Base-by-base conservation (phyloP, 2,888 invertebrate species). In the Tipula unca region DNA sequence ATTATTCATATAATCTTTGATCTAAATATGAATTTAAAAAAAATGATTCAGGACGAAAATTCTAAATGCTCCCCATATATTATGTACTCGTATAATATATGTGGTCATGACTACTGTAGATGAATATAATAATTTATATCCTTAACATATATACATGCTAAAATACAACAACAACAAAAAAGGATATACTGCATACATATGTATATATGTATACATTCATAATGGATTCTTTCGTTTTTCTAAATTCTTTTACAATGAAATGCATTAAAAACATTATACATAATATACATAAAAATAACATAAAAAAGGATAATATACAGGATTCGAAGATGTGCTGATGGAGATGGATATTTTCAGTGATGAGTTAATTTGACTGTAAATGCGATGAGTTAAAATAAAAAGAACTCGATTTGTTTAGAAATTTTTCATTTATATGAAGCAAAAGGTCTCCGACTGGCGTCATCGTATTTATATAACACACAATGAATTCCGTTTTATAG, bases 241-340 rank as follows among this genome's bases (percentile, higher is more conserved):
- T 69, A 69, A 69, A 69, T 69, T 69, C 25, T 69, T 69, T 69
- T 69, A 69, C 69, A 69, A 69, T 69, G 69, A 69, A 69, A 69
- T 69, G 69, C 69, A 69, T 69, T 69, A 69, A 69, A 69, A 69
- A 69, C 1, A 17, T 10, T 10, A 48, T 17, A 8, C 17, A n/a
- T n/a, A 17, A 39, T 69, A 8, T 69, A 69, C 69, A 69, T 69
- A 48, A 48, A 48, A 48, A 48, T 48, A 48, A 39, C 39, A 39
- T 39, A 1, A 48, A 48, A 69, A 69, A 69, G 42, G 42, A 42
- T 42, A 35, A 4, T 35, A 42, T 14, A 54, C 1, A 20, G 69
- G 69, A 69, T 69, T 69, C 69, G 10, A 69, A 69, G 69, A 69
- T 69, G 69, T 69, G 69, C 69, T 69, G 69, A 25, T 69, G 69